Conservation (phyloP, 2,797 vertebrate genomes). For the Philypnodon macrostomus region DNA sequence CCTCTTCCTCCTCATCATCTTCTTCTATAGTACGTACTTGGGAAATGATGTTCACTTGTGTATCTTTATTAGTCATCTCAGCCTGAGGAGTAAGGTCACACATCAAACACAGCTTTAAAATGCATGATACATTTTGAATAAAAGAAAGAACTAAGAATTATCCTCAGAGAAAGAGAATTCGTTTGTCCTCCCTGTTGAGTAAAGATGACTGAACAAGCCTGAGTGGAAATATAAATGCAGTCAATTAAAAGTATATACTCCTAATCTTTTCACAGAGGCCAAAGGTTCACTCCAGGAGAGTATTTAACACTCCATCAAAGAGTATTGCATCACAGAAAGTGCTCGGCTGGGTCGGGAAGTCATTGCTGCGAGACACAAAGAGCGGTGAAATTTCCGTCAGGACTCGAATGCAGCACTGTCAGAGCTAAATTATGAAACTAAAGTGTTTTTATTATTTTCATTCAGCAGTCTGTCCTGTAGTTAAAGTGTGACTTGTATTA, state of each 20-base stretch:
- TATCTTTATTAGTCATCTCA: conserved; percentile 46
- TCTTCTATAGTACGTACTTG: conserved; percentile 27
- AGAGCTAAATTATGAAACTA: neutral
- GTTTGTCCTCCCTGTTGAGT: neutral
- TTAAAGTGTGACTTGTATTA: neutral
- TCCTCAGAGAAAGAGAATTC: neutral
- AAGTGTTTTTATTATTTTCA: neutral
- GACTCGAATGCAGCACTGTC: neutral
- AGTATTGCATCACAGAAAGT: neutral
- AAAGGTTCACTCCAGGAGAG: neutral
- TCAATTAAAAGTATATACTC: neutral
- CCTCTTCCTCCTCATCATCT: conserved; percentile 33
- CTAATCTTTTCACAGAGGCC: neutral
- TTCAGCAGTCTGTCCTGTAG: neutral
- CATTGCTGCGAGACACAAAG: neutral
- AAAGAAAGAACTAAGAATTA: neutral
- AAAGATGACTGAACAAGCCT: neutral
- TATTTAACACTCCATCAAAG: neutral
- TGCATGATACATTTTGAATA: neutral
- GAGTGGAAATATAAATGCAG: neutral
- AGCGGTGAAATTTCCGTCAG: conserved; percentile 1
- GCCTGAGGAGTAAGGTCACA: conserved; percentile 5
- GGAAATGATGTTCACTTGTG: conserved; percentile 16
- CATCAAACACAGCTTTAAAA: neutral
- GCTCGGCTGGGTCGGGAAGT: neutral